Evolutionary conservation across 2,113 vertebrate species (phyloP).

Genomic region (Gobiocypris rarus): DNA sequence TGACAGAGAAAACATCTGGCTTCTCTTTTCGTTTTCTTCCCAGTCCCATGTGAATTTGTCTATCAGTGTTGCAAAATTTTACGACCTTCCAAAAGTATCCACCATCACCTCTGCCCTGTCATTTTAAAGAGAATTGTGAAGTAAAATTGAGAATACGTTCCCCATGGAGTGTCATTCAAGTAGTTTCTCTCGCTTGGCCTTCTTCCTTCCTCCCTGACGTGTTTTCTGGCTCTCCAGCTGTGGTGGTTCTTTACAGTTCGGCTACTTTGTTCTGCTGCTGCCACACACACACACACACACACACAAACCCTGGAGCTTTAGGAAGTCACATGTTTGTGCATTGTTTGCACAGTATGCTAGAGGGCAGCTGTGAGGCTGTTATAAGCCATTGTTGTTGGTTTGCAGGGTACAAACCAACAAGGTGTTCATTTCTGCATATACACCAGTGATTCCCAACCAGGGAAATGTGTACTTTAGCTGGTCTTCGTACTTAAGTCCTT

Average conservation of each 20-base stretch:
- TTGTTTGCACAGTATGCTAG: constrained; percentile 22
- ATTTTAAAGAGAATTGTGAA: constrained; percentile 27
- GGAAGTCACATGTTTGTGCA: neutral
- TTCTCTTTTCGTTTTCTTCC: constrained; percentile 46
- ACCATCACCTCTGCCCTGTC: constrained; percentile 32
- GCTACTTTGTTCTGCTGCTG: neutral
- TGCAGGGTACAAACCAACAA: neutral
- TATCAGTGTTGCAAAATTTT: constrained; percentile 43
- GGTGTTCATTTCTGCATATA: neutral
- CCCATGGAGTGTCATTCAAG: constrained; percentile 5
- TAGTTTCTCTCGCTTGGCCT: constrained; percentile 24
- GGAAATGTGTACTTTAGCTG: neutral
- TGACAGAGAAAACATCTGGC: constrained; percentile 59
- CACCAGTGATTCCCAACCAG: neutral
- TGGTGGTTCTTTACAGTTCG: constrained; percentile 12
- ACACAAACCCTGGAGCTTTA: neutral
- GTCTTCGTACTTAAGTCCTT: neutral
- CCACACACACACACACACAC: neutral
- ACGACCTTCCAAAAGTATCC: constrained; percentile 42
- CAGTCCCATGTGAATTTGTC: constrained; percentile 31
- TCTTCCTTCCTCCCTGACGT: constrained; percentile 7
- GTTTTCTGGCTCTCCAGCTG: constrained; percentile 25
- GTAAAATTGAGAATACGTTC: neutral
- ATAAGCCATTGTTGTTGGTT: constrained; percentile 3
- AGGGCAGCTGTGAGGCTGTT: constrained; percentile 21